These are phyloP conservation scores for Taeniopygia guttata DNA, from an alignment of 2,797 vertebrate species.

Conservation along the genomic window DNA sequence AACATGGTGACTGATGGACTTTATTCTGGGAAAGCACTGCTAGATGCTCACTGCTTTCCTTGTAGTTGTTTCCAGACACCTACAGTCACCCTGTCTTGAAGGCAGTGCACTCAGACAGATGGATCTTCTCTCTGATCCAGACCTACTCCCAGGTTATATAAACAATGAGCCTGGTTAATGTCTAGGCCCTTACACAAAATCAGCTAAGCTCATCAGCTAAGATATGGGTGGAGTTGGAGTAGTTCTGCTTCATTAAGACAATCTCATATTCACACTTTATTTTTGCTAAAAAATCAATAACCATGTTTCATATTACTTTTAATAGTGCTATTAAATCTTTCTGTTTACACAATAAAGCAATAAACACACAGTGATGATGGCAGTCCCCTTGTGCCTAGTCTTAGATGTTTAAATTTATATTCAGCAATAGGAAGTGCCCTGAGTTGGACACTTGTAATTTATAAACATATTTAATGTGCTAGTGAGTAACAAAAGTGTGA, in stretches of 20 bases:
- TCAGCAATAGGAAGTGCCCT: background rate
- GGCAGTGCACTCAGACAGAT: background rate
- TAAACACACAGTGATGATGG: background rate
- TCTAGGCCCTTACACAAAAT: background rate
- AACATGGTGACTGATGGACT: background rate
- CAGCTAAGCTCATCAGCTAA: background rate
- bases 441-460: background rate
- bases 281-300: background rate
- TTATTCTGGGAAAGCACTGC: background rate
- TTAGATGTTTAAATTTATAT: background rate
- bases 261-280: background rate
- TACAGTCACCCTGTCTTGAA: background rate
- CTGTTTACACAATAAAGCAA: background rate
- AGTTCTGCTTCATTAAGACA: background rate
- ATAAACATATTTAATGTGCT: background rate
- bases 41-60: background rate
- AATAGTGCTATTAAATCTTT: background rate
- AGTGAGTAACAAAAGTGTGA: background rate
- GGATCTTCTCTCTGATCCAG: background rate
- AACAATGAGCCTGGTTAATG: background rate
- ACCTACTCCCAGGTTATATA: background rate
- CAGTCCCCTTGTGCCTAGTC: background rate
- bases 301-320: background rate
- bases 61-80: background rate
- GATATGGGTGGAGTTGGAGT: background rate